These are phyloP conservation scores for Ranitomeya variabilis DNA, from an alignment of 2,113 vertebrate genomes.

Conservation along the genomic window DNA sequence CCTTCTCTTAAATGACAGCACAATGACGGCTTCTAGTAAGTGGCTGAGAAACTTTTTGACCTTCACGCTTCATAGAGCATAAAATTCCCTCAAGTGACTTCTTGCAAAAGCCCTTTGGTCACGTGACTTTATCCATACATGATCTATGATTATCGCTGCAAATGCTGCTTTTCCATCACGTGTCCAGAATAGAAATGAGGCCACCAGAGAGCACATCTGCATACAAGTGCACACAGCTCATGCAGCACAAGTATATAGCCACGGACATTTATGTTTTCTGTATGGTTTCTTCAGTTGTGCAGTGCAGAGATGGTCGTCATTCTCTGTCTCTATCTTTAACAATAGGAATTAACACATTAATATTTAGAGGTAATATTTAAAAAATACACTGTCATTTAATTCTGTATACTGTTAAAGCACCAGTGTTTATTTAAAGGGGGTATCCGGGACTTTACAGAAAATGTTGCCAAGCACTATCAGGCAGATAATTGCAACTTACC, in stretches of 20 bases:
- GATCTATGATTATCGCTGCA: slow-evolving; percentile 49
- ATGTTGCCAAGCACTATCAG: too few species aligned
- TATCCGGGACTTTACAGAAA: too few species aligned
- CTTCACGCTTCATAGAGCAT: slow-evolving; percentile 51
- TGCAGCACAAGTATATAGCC: neutral
- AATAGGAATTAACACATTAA: too few species aligned
- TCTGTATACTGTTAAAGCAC: too few species aligned
- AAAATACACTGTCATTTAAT: too few species aligned
- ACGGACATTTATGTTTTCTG: neutral
- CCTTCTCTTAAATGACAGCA: slow-evolving; percentile 22
- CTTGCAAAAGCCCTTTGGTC: slow-evolving; percentile 48
- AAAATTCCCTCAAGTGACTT: slow-evolving; percentile 54
- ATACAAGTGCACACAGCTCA: neutral
- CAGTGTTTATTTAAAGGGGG: too few species aligned
- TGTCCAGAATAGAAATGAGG: slow-evolving; percentile 42
- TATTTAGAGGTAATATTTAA: too few species aligned
- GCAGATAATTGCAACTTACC: too few species aligned
- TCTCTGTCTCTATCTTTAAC: too few species aligned
- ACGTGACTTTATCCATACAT: slow-evolving; percentile 38
- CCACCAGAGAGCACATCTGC: neutral
- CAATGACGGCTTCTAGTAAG: slow-evolving; percentile 38
- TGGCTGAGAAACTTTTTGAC: slow-evolving; percentile 46
- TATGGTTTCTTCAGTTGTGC: too few species aligned
- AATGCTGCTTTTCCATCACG: slow-evolving; percentile 25
- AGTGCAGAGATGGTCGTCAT: too few species aligned